Conservation (phyloP, 1,140 invertebrate species). For the Anastrepha ludens region DNA sequence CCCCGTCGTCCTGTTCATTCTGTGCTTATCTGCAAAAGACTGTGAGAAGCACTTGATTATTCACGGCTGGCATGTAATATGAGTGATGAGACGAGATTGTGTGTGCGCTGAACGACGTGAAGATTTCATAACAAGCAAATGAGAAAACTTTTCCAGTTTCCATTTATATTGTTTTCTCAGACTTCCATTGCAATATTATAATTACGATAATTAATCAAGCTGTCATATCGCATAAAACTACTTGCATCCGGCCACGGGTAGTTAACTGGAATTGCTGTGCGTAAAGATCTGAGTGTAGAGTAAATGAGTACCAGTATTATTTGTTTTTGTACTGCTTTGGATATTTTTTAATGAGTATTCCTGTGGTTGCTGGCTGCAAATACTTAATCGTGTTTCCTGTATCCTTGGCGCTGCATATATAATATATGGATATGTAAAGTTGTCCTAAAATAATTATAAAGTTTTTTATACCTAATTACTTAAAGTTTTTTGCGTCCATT, state of each 20-base stretch:
- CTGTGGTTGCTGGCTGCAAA: no score
- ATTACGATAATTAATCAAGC: conserved; percentile 37
- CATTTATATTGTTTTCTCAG: neutral
- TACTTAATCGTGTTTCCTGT: no score
- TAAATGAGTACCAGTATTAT: no score
- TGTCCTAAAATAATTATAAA: neutral
- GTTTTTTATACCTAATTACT: neutral
- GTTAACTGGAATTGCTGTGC: neutral
- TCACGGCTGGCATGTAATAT: neutral
- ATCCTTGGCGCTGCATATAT: no score
- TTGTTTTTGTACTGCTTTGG: no score
- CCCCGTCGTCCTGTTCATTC: neutral
- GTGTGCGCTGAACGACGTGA: neutral
- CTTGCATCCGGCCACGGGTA: neutral
- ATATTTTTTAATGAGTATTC: no score
- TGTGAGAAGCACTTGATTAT: conserved; percentile 25
- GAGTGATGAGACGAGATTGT: neutral
- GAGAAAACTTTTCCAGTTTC: neutral
- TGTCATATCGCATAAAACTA: conserved; percentile 19
- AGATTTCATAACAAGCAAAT: neutral
- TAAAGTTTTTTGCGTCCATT: neutral
- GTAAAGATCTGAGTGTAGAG: no score
- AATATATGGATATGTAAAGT: no score
- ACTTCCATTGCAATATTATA: neutral
- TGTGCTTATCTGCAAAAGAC: conserved; percentile 10